Evolutionary conservation across 2,797 vertebrate species (phyloP), one percentile per base, ranked within the genome.

Genomic region (Phrynocephalus guinanensis): DNA sequence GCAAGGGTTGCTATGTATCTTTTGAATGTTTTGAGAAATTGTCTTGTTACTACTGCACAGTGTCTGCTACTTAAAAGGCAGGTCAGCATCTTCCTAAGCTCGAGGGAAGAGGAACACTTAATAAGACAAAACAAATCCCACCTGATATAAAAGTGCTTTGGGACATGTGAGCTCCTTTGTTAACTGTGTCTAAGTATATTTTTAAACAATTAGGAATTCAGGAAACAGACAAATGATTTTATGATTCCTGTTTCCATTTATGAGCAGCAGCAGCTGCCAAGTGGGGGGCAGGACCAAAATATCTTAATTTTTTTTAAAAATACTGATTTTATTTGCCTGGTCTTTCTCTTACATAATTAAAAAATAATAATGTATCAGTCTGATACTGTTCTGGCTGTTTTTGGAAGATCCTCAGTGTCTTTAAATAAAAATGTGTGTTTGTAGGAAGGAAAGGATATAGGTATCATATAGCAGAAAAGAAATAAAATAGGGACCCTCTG

Each of bases 91-190:
- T 92, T 81, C 79, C 67, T 44, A 90, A 81, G 52, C 88, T 80
- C 83, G 91, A 88, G 24, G 28, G 16, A 80, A 76, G 72, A 68
- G n/a, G 66, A 82, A 44, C 70, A 87, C 88, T 83, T 90, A 86
- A 66, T 88, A 78, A 72, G 26, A 86, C 48, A 89, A 93, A 1
- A 88, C 75, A 90, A 63, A 50, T 91, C 0, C 26, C 52, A 28
- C 20, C 15, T 22, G 2, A 28, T 33, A 15, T 63, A 30, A 79
- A 70, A 78, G 48, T 50, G 33, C 77, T 33, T 66, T 1, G 30
- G 26, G n/a, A 63, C 6, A 48, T 66, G 28, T 5, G 9, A 48
- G 1, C n/a, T 78, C 79, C 68, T 30, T 13, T 72, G 4, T 85
- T 76, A 22, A 8, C 30, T 72, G 10, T 28, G 68, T 48, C 66